phyloP scores from a whole-genome alignment of 1,140 invertebrate species.

The Panonychus citri region DNA sequence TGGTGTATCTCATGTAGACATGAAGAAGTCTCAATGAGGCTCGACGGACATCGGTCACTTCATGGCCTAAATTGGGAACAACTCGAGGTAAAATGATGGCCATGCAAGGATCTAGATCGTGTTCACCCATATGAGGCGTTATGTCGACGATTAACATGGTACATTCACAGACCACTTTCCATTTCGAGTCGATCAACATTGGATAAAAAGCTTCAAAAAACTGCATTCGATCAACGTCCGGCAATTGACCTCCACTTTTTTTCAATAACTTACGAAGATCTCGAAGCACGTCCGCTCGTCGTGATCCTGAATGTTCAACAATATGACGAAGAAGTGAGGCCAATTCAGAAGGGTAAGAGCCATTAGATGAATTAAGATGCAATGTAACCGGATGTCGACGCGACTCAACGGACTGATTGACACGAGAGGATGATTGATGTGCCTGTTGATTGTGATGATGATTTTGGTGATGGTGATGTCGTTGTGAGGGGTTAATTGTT shows the following conservation, averaged over 20 bases:
- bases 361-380: background rate
- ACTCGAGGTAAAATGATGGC: background rate
- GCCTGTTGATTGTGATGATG: no score
- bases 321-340: background rate
- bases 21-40: constrained; percentile 13
- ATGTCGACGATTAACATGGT: constrained; percentile 4
- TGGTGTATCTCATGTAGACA: constrained; percentile 13
- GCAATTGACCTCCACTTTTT: background rate
- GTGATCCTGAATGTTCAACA: background rate
- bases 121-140: background rate
- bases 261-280: background rate
- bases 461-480: no score
- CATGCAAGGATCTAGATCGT: constrained; percentile 2
- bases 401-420: no score
- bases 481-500: no score
- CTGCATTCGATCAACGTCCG: background rate
- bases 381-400: background rate
- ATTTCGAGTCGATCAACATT: background rate
- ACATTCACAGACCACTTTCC: background rate
- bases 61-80: constrained; percentile 3
- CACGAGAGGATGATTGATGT: no score
- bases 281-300: background rate
- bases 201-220: constrained; percentile 2
- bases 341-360: background rate
- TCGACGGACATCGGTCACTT: constrained; percentile 3